Evolutionary conservation across 2,888 invertebrate species (phyloP), one percentile per base, ranked within the genome.

Genomic region (Eurytoma adleriae): DNA sequence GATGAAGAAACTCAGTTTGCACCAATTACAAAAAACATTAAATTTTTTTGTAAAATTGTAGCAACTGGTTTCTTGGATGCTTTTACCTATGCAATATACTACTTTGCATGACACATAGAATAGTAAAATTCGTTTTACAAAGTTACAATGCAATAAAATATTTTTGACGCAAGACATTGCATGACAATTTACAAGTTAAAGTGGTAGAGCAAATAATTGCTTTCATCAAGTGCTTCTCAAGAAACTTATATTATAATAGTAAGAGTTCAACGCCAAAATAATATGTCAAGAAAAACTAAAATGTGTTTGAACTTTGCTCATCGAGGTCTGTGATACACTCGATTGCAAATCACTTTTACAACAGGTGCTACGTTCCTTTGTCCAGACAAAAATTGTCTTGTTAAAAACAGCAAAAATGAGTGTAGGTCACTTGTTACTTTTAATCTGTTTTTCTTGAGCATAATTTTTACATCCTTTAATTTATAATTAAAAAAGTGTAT

Each of bases 291-390:
- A 70, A 14, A 77, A 59, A 57, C 7, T 18, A n/a, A 16, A 14
- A 48, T 20, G 30, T 40, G 14, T 69, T 76, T 76, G 20, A 3
- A 70, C 48, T 69, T 69, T 62, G 4, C 20, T 68, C 24, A 10
- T 20, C 16, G 40, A 69, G 20, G 30, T 66, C 66, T 78, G 59
- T 78, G 70, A 52, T 78, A 56, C 50, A 66, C 64, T 71, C 50
- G 30, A 71, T 59, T 64, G 18, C 7, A 62, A 71, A 52, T 57
- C 16, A 52, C 24, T 40, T 10, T 18, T 59, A 57, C 59, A 78
- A 52, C 64, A 66, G 78, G 66, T 78, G 66, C 71, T 78, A 67
- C 50, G 66, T 78, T 66, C 71, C 66, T 40, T 71, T 78, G 30
- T 10, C 16, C 59, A 66, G 27, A 27, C 52, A n/a, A 57, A 70